Base-by-base conservation (phyloP, 1,140 invertebrate genomes). In the Leptinotarsa texana region DNA sequence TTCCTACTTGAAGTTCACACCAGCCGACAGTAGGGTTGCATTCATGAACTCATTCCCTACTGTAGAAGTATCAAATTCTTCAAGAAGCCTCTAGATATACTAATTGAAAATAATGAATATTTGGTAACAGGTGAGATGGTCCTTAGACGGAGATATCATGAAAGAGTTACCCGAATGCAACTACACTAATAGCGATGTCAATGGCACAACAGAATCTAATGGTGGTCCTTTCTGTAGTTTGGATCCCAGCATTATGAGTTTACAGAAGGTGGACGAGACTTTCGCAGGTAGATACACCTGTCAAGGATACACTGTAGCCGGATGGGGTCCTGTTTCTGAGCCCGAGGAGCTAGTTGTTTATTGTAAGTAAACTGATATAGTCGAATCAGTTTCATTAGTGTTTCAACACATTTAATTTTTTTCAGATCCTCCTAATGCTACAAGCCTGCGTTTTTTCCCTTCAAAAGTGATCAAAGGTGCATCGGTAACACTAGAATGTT, bases 281-380 rank as follows among this genome's bases (percentile, higher is more conserved):
- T 95, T 96, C 83, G 94, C 96, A 76, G 96, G 95, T n/a, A 96
- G 96, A 85, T 97, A 96, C 85, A 95, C 94, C 0, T 97, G 96
- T 84, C 91, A 93, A 80, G 95, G 94, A 3, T 91, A 91, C 81
- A 96, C 96, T 85, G 89, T 90, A 15, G 95, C 95, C 17, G 95
- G 94, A 13, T 96, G 94, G 93, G 94, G 95, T 48, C 88, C 89
- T 13, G 87, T 91, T 75, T 95, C 94, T 8, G 86, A 89, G 27
- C 90, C 91, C 70, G 90, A 91, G 13, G 91, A 94, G 78, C 88
- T 96, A 13, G 86, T 92, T 66, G 93, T 95, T 68, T 89, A 94
- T 82, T 95, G 93, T 94, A 87, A 90, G 91, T 89, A 74, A 49
- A 22, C 15, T 42, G 33, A 8, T 15, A 57, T 15, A 15, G 17